Percentiles rank a stretch among this genome's conserved stretches.
phyloP scores from a whole-genome alignment of 2,888 invertebrate genomes.

The Andrena marginata region DNA sequence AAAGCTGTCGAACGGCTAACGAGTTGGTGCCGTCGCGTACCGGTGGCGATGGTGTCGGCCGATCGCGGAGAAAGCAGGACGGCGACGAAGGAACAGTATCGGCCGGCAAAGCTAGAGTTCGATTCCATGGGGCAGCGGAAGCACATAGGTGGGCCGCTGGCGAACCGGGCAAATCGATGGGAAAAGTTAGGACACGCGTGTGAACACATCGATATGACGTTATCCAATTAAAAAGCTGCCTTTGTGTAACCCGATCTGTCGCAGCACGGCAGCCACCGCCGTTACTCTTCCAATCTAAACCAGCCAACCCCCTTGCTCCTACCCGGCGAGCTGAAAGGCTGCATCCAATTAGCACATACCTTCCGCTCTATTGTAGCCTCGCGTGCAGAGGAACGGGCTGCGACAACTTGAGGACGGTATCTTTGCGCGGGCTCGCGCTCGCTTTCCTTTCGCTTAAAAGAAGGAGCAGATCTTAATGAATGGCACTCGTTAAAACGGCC shows the following conservation, averaged over 20 bases:
- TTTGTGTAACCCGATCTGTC: conserved; percentile 78
- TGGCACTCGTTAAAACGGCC: conserved; percentile 24
- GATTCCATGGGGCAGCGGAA: conserved; percentile 34
- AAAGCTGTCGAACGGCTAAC: conserved; percentile 69
- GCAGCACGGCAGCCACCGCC: conserved; percentile 62
- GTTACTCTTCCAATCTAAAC: conserved; percentile 68
- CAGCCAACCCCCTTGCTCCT: conserved; percentile 54
- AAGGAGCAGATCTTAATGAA: conserved; percentile 20
- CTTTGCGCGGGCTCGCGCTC: conserved; percentile 7
- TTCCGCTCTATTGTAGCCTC: conserved; percentile 34
- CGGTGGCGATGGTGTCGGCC: conserved; percentile 70
- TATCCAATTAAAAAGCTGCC: conserved; percentile 83
- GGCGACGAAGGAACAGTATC: conserved; percentile 24
- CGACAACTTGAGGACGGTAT: conserved; percentile 17
- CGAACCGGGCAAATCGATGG: conserved; percentile 67
- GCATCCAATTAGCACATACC: conserved; percentile 75
- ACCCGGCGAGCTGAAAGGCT: conserved; percentile 64
- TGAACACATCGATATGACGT: conserved; percentile 80
- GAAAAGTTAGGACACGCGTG: conserved; percentile 80
- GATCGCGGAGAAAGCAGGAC: conserved; percentile 31
- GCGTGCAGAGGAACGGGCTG: conserved; percentile 1
- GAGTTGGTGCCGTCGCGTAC: conserved; percentile 74
- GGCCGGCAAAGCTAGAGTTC: conserved; percentile 18
- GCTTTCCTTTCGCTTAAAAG: conserved; percentile 4
- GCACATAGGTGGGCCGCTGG: conserved; percentile 50